Percentiles rank a stretch among this genome's conserved stretches.
These are phyloP conservation scores for Pilophorus perplexus DNA, from an alignment of 2,888 invertebrate genomes.

Conservation along the genomic window DNA sequence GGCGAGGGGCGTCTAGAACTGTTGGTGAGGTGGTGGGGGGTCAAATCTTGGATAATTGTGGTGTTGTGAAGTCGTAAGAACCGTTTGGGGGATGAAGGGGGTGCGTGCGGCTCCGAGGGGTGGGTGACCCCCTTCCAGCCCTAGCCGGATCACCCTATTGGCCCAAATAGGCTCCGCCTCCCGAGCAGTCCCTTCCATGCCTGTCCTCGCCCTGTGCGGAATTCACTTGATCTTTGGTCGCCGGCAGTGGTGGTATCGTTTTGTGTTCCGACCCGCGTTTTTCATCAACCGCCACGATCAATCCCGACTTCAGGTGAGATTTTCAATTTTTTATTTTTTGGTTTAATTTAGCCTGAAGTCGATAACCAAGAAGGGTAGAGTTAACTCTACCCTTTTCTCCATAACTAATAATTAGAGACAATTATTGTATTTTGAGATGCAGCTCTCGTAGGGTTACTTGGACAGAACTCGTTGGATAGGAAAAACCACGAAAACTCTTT, in stretches of 20 bases:
- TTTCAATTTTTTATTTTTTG: too few species aligned
- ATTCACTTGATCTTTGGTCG: conserved; percentile 33
- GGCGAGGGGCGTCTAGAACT: too few species aligned
- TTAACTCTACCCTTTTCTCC: too few species aligned
- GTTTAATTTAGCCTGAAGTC: too few species aligned
- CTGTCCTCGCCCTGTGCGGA: conserved; percentile 20
- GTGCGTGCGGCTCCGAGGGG: conserved; percentile 13
- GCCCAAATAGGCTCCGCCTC: conserved; percentile 11
- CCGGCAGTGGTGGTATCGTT: conserved; percentile 27
- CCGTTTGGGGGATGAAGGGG: not conserved
- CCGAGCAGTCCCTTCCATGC: conserved; percentile 27
- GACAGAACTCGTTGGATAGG: too few species aligned
- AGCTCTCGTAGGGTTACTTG: too few species aligned
- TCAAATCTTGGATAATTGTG: conserved; percentile 41
- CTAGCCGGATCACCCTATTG: too few species aligned
- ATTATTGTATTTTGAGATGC: too few species aligned
- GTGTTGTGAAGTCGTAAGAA: conserved; percentile 41
- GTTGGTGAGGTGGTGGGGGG: conserved; percentile 36
- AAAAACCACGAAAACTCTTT: too few species aligned
- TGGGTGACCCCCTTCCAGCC: conserved; percentile 17
- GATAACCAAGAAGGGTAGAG: too few species aligned
- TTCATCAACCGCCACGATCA: conserved; percentile 33
- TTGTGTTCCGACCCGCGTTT: conserved; percentile 8
- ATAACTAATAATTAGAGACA: too few species aligned
- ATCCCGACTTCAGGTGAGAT: conserved; percentile 38